Evolutionary conservation across 2,113 vertebrate genomes (phyloP), one percentile per base, ranked within the genome.

Genomic region (Aegotheles bennettii): DNA sequence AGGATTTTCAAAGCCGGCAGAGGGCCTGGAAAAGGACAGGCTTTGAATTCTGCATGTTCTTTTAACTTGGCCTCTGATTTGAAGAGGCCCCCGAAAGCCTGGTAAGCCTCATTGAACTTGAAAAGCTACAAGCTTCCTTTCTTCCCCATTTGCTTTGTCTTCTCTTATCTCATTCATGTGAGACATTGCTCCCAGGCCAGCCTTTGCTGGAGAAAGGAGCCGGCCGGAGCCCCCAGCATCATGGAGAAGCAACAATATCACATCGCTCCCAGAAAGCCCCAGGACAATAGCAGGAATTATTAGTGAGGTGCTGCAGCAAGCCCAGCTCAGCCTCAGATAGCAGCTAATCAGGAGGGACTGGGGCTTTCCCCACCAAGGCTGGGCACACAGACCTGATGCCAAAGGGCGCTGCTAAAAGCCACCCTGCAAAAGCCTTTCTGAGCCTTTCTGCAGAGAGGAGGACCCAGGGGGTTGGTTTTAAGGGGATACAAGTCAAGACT

Each of bases 31-130:
- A 96, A 95, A 93, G 94, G 91, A 96, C 71, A 60, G 90, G 90
- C 96, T 98, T 97, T 97, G 97, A 97, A 94, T 97, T 92, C 71
- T 87, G 71, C 78, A n/a, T 86, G 81, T 94, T 94, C 97, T 94
- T 98, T 97, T 96, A 97, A 97, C 93, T 92, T 48, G 2, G 92
- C 87, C 93, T 97, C 95, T 97, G 96, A 91, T 97, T 94, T 65
- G 81, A 81, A 97, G 94, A 97, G 89, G 97, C 96, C 97, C 91
- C 96, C 89, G 20, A 95, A 96, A 95, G 95, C 96, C 97, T 96
- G 92, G 90, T 95, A 97, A 97, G 98, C 97, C 98, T 98, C 98
- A 97, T 94, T 98, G 98, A 98, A 97, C 96, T 97, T 97, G 97
- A 98, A 98, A 98, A 98, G 97, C 96, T 95, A 97, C 96, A 97